Evolutionary conservation across 2,113 vertebrate species (phyloP), one percentile per base, ranked within the genome.

Genomic region (Lipotes vexillifer): DNA sequence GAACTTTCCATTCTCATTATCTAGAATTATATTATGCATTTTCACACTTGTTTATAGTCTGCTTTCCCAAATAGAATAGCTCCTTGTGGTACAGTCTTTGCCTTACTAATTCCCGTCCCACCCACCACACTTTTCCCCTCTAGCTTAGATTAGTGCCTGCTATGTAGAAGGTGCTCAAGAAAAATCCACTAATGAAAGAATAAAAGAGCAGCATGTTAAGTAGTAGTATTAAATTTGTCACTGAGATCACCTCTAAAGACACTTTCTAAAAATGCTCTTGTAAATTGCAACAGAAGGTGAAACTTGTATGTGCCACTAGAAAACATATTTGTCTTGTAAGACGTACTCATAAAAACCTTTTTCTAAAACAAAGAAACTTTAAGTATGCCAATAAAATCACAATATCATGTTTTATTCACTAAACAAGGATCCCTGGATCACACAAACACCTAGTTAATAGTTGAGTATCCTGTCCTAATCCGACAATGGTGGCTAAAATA

Each of bases 321-420:
- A 59, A 82, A 71, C 61, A 36, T 46, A 82, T 63, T 63, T 88
- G 41, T 31, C 31, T 33, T 55, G 68, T 18, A 88, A 88, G 46
- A 88, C 6, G 9, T 85, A 85, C 49, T 88, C 36, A 65, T 27
- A 44, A 33, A 80, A 80, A 57, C 4, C 9, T 69, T 69, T 93
- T 69, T 36, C 13, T 18, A 72, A 72, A 61, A 88, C 31, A n/a
- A 80, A 88, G 23, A 41, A 33, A 12, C 8, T 77, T 90, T 33
- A 85, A 95, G 31, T 71, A 65, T 33, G 12, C 29, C 27, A 59
- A 88, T 66, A 88, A 93, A 93, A 75, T 97, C 9, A 55, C 14
- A 88, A 12, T 14, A 69, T 6, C 8, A 29, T 59, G 11, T 75
- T 69, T 90, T 41, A 69, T 59, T 95, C 38, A 63, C 72, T 82